phyloP scores from a whole-genome alignment of 2,797 vertebrate species.

The Alfaro cultratus region DNA sequence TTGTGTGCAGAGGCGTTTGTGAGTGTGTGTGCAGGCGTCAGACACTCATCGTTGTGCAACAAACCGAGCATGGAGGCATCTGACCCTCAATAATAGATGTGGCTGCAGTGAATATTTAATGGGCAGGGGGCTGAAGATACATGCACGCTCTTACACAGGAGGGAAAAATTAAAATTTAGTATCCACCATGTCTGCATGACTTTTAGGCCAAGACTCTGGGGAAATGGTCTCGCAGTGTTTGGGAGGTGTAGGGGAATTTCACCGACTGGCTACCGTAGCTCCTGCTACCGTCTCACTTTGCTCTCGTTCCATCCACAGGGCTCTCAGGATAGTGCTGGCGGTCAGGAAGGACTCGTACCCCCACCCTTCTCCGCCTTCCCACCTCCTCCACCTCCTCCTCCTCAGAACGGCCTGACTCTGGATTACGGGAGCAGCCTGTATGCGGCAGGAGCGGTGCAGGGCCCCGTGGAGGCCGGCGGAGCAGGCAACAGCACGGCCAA shows the following conservation, averaged over 20 bases:
- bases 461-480: slow-evolving; percentile 77
- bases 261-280: slow-evolving; percentile 42
- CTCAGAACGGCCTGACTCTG: slow-evolving; percentile 83
- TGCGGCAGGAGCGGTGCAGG: slow-evolving; percentile 77
- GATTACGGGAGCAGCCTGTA: slow-evolving; percentile 81
- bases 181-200: slow-evolving; percentile 61
- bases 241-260: slow-evolving; percentile 57
- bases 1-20: slow-evolving; percentile 66
- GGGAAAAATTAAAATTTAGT: slow-evolving; percentile 63
- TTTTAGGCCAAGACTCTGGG: slow-evolving; percentile 45
- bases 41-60: slow-evolving; percentile 70
- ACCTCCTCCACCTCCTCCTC: slow-evolving; percentile 83
- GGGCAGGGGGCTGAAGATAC: slow-evolving; percentile 44
- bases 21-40: slow-evolving; percentile 60
- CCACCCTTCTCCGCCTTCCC: slow-evolving; percentile 83
- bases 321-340: slow-evolving; percentile 82
- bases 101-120: slow-evolving; percentile 81
- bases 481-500: slow-evolving; percentile 65
- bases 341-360: slow-evolving; percentile 82
- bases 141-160: slow-evolving; percentile 36
- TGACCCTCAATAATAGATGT: slow-evolving; percentile 82
- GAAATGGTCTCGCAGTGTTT: slow-evolving; percentile 45
- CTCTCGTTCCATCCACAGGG: slow-evolving; percentile 62
- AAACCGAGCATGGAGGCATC: slow-evolving; percentile 68
- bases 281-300: slow-evolving; percentile 22